Base-by-base conservation (phyloP, 1,140 invertebrate genomes). In the Formica exsecta region DNA sequence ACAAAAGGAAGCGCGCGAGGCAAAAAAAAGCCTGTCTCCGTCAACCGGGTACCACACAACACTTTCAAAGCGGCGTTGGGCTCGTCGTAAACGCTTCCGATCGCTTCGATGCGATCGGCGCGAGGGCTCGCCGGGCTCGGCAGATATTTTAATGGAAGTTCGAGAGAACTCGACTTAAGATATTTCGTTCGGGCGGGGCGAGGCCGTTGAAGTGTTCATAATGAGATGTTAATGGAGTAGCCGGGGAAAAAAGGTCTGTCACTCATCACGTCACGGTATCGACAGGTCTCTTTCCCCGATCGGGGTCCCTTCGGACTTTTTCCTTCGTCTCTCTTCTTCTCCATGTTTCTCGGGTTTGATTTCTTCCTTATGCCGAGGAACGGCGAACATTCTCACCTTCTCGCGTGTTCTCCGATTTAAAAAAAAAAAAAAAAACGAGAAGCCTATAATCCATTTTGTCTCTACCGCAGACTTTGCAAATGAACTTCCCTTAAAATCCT, bases 101-200 rank as follows among this genome's bases (percentile, higher is more conserved):
- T 57, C 73, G 61, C 62, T 44, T 22, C 76, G 48, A 44, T 9
- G 44, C 64, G 76, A 80, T 81, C 54, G 54, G 44, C 68, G 89
- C 80, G 88, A 87, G 88, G 65, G 71, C 87, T 88, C 87, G 81
- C 76, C 71, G 88, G 62, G 83, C 87, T 87, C 87, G 93, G 87
- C 86, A 93, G 93, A 94, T 94, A 94, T 94, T 94, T 94, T 94
- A 94, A 94, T 94, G 92, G 93, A 94, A 94, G 91, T 93, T 92
- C 86, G 87, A 51, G 48, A 6, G 48, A 93, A 94, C 93, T 83
- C 68, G 79, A 83, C 79, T 94, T 94, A 89, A 93, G 92, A 93
- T 94, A 93, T 93, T 94, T 94, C 86, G 93, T 76, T 86, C 65
- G 61, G 41, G 54, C 57, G 66, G 48, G 62, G 66, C 87, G 87